phyloP scores from a whole-genome alignment of 2,797 vertebrate genomes.

The Periophthalmus magnuspinnatus region DNA sequence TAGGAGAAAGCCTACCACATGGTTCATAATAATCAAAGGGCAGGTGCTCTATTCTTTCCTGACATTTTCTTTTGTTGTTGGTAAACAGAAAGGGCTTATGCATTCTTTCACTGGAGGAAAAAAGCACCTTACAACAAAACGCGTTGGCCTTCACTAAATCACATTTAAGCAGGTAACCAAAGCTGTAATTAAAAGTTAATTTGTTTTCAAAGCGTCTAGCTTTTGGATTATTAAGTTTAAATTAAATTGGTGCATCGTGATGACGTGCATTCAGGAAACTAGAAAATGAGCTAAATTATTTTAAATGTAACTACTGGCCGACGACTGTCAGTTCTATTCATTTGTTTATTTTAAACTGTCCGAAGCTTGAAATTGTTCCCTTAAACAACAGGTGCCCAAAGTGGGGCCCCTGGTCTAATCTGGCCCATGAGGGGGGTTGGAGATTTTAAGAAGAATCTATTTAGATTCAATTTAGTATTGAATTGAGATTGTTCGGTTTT shows the following conservation, averaged over 20 bases:
- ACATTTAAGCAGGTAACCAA: conserved; percentile 74
- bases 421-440: too few relatives aligned
- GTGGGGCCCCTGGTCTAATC: too few relatives aligned
- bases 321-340: conserved; percentile 17
- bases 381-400: too few relatives aligned
- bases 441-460: too few relatives aligned
- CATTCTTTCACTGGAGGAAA: conserved; percentile 55
- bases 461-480: too few relatives aligned
- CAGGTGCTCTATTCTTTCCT: conserved; percentile 22
- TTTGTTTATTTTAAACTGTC: conserved; percentile 46
- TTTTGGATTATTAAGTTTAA: conserved; percentile 61
- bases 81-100: conserved; percentile 56
- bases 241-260: conserved; percentile 64
- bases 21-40: conserved; percentile 17
- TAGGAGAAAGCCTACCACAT: background rate
- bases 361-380: background rate
- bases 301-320: conserved; percentile 34
- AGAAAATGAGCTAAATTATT: conserved; percentile 48
- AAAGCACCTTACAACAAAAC: conserved; percentile 56
- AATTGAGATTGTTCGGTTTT: too few relatives aligned
- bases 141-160: conserved; percentile 72
- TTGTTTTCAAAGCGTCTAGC: conserved; percentile 58
- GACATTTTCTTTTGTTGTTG: conserved; percentile 48
- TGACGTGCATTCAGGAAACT: conserved; percentile 42
- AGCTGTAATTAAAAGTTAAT: conserved; percentile 56